Evolutionary conservation across 1,140 invertebrate genomes (phyloP).

Genomic region (Megathymus violae): DNA sequence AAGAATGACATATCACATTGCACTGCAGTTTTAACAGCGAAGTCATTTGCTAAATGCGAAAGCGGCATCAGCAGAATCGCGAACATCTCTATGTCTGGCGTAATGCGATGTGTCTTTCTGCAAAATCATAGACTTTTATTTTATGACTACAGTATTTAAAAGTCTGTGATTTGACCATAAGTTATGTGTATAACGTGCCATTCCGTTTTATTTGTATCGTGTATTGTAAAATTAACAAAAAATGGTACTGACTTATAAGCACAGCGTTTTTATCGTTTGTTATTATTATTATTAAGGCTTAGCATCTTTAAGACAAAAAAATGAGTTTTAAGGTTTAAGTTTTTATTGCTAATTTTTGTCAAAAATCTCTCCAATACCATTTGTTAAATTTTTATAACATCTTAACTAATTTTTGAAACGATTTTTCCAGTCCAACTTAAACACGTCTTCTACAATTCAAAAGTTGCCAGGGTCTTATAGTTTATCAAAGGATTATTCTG

Average conservation of each 20-base stretch:
- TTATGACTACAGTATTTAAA: neutral
- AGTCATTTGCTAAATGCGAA: constrained; percentile 34
- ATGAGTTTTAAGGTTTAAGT: too few species aligned
- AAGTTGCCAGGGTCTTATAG: too few species aligned
- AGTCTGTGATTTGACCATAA: constrained; percentile 1
- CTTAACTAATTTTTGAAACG: too few species aligned
- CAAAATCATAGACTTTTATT: neutral
- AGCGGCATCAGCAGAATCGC: constrained; percentile 35
- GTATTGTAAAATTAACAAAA: neutral
- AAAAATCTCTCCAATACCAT: too few species aligned
- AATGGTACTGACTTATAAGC: constrained; percentile 3
- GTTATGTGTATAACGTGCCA: neutral
- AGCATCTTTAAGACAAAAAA: too few species aligned
- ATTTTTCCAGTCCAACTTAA: too few species aligned
- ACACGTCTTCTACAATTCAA: too few species aligned
- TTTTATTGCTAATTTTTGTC: too few species aligned
- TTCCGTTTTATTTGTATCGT: constrained; percentile 1
- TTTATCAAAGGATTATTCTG: too few species aligned
- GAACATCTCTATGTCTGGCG: constrained; percentile 48
- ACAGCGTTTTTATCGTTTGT: constrained; percentile 20
- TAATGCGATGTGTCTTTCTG: constrained; percentile 69
- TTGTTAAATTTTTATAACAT: too few species aligned
- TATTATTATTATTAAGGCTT: too few species aligned
- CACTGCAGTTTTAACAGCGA: constrained; percentile 45
- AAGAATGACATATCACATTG: constrained; percentile 67